These are phyloP conservation scores for Phylloscopus collybita DNA, from an alignment of 2,797 vertebrate genomes.

Conservation along the genomic window DNA sequence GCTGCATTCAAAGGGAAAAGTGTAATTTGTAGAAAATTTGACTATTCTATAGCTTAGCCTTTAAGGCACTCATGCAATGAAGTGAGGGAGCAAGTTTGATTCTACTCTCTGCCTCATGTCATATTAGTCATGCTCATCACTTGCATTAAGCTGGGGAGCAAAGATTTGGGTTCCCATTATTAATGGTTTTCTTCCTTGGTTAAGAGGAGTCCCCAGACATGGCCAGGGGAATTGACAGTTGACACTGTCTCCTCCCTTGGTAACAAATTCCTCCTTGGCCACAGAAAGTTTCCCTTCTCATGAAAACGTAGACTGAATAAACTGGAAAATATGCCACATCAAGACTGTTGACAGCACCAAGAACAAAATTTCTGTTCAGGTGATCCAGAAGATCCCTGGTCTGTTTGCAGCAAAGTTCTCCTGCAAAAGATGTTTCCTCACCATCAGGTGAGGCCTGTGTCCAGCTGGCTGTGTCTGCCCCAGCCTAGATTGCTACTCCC, in stretches of 20 bases:
- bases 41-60: background rate
- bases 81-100: background rate
- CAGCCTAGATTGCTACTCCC: background rate
- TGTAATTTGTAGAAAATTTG: background rate
- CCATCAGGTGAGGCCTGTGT: background rate
- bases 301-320: background rate
- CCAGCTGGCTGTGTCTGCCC: background rate
- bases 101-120: background rate
- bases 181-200: background rate
- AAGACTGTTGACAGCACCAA: background rate
- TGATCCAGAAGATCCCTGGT: background rate
- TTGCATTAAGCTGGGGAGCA: background rate
- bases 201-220: background rate
- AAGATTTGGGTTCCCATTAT: background rate
- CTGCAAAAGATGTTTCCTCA: background rate
- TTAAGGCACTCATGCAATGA: accelerated
- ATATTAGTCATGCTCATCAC: background rate
- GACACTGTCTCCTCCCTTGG: background rate
- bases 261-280: background rate
- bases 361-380: background rate
- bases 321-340: background rate
- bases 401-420: background rate
- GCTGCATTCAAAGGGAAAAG: background rate
- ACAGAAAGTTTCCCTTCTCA: background rate
- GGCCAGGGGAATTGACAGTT: background rate